A percentile compares a stretch with the other conserved stretches of the same genome.
Evolutionary conservation across 37 sponge, comb jelly and placozoan genomes (phyloP).

Genomic region (Eunapius fragilis): DNA sequence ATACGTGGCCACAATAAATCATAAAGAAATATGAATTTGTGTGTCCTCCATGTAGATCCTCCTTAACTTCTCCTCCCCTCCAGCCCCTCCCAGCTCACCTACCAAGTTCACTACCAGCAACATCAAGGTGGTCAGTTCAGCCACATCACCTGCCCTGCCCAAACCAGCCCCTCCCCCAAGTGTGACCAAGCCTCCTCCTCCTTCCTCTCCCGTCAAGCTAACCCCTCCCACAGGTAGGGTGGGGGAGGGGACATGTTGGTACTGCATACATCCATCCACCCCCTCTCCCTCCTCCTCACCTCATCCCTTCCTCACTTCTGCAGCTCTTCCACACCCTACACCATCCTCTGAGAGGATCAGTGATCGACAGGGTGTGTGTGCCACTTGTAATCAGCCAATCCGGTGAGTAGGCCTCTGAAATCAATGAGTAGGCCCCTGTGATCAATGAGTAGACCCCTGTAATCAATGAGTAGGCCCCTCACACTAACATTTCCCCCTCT

Average conservation of each 20-base stretch:
- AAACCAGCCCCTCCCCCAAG: conserved; percentile 64
- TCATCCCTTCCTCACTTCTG: not conserved
- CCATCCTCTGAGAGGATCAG: conserved; percentile 15
- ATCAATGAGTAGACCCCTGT: no score
- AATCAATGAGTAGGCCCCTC: no score
- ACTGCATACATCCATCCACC: not conserved
- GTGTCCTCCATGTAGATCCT: not conserved
- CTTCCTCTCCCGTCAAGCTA: not conserved
- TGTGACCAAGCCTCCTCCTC: conserved; percentile 2
- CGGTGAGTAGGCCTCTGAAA: conserved; percentile 31
- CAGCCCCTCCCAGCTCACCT: conserved; percentile 45
- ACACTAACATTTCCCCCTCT: no score
- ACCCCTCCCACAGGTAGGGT: no score
- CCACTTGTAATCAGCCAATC: conserved; percentile 66
- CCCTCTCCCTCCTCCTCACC: not conserved
- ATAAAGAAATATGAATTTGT: no score
- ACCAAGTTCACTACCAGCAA: conserved; percentile 22
- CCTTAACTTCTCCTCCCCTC: not conserved
- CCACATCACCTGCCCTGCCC: conserved; percentile 24
- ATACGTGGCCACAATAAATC: no score
- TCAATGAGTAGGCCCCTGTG: no score
- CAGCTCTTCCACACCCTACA: conserved; percentile 9
- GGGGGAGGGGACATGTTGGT: no score
- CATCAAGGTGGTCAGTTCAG: conserved; percentile 26
- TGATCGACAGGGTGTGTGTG: conserved; percentile 75